These are phyloP conservation scores for Marisa cornuarietis DNA, from an alignment of 1,140 invertebrate genomes.

Conservation along the genomic window DNA sequence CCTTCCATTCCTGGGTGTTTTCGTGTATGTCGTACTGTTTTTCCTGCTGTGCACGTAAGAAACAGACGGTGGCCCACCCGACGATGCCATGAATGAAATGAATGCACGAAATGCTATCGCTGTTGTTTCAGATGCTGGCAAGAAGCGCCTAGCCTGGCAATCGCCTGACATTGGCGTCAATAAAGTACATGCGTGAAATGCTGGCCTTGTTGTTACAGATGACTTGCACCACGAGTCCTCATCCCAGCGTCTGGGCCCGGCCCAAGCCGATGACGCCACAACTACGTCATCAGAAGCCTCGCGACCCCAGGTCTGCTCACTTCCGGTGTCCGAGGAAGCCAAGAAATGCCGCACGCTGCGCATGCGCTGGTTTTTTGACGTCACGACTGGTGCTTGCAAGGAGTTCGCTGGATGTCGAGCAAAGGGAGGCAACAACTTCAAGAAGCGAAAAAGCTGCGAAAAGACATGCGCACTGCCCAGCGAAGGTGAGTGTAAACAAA, in stretches of 20 bases:
- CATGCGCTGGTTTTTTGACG: constrained; percentile 39
- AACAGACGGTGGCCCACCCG: no score
- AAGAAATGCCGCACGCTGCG: constrained; percentile 30
- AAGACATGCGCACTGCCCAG: constrained; percentile 22
- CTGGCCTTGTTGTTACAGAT: no score
- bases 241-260: constrained; percentile 17
- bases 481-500: no score
- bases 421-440: constrained; percentile 38
- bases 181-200: no score
- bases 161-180: no score
- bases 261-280: constrained; percentile 5
- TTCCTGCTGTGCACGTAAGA: no score
- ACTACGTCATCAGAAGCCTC: constrained; percentile 18
- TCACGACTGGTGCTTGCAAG: constrained; percentile 36
- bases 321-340: constrained; percentile 21
- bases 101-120: no score
- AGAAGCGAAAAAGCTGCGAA: constrained; percentile 36
- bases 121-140: no score
- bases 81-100: no score
- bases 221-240: not conserved
- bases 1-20: no score
- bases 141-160: no score
- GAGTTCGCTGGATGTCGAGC: constrained; percentile 38
- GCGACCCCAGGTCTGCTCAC: not conserved
- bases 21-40: no score